Percentiles rank a stretch among this genome's conserved stretches.
Evolutionary conservation across 1,140 invertebrate species (phyloP).

Genomic region (honey bee (Apis mellifera)): DNA sequence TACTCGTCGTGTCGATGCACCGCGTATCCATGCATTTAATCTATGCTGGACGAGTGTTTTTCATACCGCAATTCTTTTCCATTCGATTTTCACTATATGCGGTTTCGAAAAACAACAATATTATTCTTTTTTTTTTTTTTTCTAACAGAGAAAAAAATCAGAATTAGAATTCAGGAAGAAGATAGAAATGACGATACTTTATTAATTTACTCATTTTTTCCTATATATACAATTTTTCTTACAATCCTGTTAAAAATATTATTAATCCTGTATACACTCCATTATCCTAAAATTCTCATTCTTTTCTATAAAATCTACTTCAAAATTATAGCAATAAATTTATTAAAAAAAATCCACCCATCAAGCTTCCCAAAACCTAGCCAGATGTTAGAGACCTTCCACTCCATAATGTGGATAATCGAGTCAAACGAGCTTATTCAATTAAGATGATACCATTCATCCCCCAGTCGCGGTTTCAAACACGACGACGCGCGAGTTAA

Average conservation of each 20-base stretch:
- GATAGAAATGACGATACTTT: too few species aligned
- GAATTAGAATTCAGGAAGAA: too few species aligned
- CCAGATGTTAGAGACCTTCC: not conserved
- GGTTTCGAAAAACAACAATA: too few species aligned
- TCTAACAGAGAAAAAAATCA: too few species aligned
- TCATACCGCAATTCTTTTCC: not conserved
- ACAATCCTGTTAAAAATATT: too few species aligned
- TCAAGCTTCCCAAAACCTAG: not conserved
- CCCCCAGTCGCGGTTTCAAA: not conserved
- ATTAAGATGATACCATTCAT: constrained; percentile 8
- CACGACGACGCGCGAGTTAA: not conserved
- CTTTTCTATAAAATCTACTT: too few species aligned
- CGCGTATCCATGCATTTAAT: not conserved
- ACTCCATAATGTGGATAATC: not conserved
- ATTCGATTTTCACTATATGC: not conserved
- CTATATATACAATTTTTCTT: too few species aligned
- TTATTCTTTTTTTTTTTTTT: too few species aligned
- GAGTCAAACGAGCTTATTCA: not conserved
- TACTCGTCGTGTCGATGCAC: not conserved
- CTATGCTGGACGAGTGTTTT: not conserved
- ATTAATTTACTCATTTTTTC: too few species aligned
- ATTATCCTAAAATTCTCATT: too few species aligned
- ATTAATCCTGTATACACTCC: too few species aligned
- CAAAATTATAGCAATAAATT: too few species aligned
- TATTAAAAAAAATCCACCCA: not conserved